Evolutionary conservation across 2,797 vertebrate genomes (phyloP).

Genomic region (Muscicapa striata): DNA sequence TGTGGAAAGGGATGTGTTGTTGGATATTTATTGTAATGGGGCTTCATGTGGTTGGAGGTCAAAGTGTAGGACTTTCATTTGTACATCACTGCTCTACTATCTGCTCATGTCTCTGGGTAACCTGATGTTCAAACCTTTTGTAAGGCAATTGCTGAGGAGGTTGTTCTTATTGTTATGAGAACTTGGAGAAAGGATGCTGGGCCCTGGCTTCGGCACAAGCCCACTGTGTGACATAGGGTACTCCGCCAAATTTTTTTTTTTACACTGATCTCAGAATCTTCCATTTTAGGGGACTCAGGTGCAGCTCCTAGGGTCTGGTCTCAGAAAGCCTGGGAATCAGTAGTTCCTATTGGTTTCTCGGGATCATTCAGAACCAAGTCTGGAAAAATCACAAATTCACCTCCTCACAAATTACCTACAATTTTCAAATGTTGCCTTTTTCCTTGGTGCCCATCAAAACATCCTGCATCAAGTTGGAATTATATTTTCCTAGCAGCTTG

Average conservation of each 20-base stretch:
- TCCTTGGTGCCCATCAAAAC: neutral
- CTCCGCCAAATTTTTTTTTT: slow-evolving; percentile 48
- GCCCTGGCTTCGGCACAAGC: slow-evolving; percentile 56
- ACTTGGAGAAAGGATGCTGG: slow-evolving; percentile 68
- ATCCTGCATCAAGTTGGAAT: neutral
- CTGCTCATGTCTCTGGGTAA: slow-evolving; percentile 69
- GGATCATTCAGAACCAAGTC: neutral
- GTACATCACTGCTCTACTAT: slow-evolving; percentile 69
- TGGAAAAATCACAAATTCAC: neutral
- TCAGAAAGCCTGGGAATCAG: neutral
- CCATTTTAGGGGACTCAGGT: neutral
- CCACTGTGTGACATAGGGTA: slow-evolving; percentile 52
- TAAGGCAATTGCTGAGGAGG: slow-evolving; percentile 73
- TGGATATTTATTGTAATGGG: slow-evolving; percentile 73
- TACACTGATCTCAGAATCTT: neutral
- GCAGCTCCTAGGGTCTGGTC: neutral
- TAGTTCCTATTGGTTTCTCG: neutral
- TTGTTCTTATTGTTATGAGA: slow-evolving; percentile 65
- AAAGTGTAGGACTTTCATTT: slow-evolving; percentile 73
- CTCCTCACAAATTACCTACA: neutral
- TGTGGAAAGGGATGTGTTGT: slow-evolving; percentile 69
- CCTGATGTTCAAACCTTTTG: slow-evolving; percentile 73
- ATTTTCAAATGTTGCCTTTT: neutral
- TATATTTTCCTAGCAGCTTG: neutral
- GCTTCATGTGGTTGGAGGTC: slow-evolving; percentile 73